A percentile compares a stretch with the other conserved stretches of the same genome.
phyloP scores from a whole-genome alignment of 2,113 vertebrate genomes.

The Cryptomyrus ogoouensis region DNA sequence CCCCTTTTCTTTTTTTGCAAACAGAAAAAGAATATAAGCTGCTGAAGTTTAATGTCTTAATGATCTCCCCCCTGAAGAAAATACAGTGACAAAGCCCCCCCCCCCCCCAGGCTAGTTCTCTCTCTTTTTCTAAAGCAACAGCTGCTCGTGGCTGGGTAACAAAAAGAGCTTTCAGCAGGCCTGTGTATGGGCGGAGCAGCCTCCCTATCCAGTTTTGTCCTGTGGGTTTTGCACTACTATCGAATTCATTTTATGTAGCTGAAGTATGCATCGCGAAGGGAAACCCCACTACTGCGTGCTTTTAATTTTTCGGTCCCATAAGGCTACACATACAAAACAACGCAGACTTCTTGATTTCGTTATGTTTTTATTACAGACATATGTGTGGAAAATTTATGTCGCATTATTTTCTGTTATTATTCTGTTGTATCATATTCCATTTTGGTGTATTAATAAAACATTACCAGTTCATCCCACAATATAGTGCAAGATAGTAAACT shows the following conservation, averaged over 20 bases:
- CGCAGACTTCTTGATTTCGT: not conserved
- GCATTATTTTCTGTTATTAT: not conserved
- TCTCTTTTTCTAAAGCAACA: conserved; percentile 24
- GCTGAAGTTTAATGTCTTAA: conserved; percentile 64
- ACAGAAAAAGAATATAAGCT: conserved; percentile 58
- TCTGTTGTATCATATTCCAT: not conserved
- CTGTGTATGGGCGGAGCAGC: not conserved
- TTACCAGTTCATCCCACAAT: not conserved
- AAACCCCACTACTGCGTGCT: not conserved
- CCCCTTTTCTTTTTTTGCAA: conserved; percentile 22
- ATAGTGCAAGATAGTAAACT: not conserved
- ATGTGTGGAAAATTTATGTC: not conserved
- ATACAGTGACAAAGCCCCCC: conserved; percentile 22
- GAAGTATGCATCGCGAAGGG: not conserved
- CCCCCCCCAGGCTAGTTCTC: conserved; percentile 9
- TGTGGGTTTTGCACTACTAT: not conserved
- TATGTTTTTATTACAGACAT: not conserved
- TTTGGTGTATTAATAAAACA: conserved; percentile 10
- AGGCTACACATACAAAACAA: not conserved
- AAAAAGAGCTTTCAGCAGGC: conserved; percentile 18
- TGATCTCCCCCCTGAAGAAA: conserved; percentile 47
- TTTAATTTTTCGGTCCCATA: not conserved
- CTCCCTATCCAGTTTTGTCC: not conserved
- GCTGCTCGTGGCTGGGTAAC: conserved; percentile 25
- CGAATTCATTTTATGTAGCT: not conserved